Evolutionary conservation across 2,888 invertebrate genomes (phyloP), one percentile per base, ranked within the genome.

Genomic region (Pollenia angustigena): DNA sequence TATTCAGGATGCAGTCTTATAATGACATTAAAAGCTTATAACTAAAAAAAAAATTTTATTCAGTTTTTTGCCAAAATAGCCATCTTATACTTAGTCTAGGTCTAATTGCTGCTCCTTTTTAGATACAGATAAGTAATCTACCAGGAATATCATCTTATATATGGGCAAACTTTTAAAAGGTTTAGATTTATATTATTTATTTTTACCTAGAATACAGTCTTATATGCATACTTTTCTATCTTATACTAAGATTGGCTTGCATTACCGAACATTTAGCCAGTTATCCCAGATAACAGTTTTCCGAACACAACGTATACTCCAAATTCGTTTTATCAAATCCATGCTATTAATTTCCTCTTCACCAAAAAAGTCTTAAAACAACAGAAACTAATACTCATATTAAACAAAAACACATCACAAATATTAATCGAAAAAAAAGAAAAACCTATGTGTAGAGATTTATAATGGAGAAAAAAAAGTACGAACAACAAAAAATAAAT

Each of bases 401-500:
- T 32, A 74, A 9, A 10, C 23, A 76, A 64, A 62, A n/a, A 42
- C 1, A 23, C 11, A n/a, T 11, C 44, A 78, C 8, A 32, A 46
- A 66, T 66, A 78, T 66, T 54, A 66, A 78, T 66, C 66, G 46
- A 62, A 48, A 54, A 64, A 71, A 52, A 4, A 74, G 6, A 6
- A 48, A 71, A 71, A 50, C 50, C 64, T 71, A 48, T 42, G 40
- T 40, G 40, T 46, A 56, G 16, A 64, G 66, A 78, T 78, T 78
- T 78, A 78, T 48, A 12, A 54, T 8, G 32, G n/a, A 48, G 54
- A 62, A 54, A 46, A 68, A 68, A 18, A 68, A 18, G 48, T 18
- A 62, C 8, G 16, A 62, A 32, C 23, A 60, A 80, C 42, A 69
- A 52, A 80, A 58, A 18, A 60, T 12, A 58, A 32, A 71, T 71